These are phyloP conservation scores for Coleophora deauratella DNA, from an alignment of 2,888 invertebrate genomes.

Conservation along the genomic window DNA sequence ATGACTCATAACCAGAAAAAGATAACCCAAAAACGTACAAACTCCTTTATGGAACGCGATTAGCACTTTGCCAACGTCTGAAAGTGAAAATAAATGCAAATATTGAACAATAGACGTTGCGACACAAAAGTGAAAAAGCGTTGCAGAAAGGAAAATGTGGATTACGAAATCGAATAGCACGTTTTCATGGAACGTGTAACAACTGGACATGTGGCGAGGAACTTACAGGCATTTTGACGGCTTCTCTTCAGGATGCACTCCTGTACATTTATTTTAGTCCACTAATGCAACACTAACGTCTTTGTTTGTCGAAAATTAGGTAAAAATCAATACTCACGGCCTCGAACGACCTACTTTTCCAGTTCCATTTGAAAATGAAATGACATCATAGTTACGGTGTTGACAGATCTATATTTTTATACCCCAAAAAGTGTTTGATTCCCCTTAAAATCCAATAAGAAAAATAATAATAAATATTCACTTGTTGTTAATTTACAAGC, in stretches of 20 bases:
- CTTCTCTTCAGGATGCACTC: constrained; percentile 27
- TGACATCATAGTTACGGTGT: constrained; percentile 33
- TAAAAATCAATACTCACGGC: constrained; percentile 65
- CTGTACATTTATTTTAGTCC: constrained; percentile 29
- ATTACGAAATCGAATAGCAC: constrained; percentile 16
- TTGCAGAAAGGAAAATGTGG: constrained; percentile 1
- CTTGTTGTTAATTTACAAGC: no score
- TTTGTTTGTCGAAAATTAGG: constrained; percentile 47
- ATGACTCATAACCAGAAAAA: constrained; percentile 24
- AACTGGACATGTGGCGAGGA: neutral
- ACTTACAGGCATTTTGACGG: constrained; percentile 62
- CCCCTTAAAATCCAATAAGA: no score
- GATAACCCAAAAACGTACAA: constrained; percentile 2
- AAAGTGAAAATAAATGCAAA: no score
- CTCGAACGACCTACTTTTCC: constrained; percentile 59
- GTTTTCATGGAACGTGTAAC: constrained; percentile 5
- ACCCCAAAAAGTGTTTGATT: neutral
- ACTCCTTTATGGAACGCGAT: neutral
- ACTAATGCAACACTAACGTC: constrained; percentile 30
- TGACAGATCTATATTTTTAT: constrained; percentile 18
- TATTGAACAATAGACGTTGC: no score
- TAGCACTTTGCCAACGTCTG: no score
- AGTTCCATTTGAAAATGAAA: constrained; percentile 38
- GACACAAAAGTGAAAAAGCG: neutral
- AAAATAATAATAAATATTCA: no score